phyloP scores from a whole-genome alignment of 1,140 invertebrate species.

The Drosophila sturtevanti region DNA sequence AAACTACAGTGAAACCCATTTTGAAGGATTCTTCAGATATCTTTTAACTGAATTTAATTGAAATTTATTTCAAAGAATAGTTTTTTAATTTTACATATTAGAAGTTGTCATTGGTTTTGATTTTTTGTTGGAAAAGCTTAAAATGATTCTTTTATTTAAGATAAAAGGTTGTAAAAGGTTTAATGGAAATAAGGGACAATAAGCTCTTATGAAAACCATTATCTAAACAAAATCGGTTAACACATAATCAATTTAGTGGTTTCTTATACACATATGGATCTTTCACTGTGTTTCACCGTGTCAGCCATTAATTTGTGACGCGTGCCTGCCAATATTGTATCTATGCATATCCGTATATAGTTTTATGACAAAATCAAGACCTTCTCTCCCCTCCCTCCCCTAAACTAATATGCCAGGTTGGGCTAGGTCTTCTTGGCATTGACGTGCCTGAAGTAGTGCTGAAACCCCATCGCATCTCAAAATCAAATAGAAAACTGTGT shows the following conservation, averaged over 20 bases:
- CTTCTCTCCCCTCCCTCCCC: no score
- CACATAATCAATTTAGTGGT: slow-evolving; percentile 1
- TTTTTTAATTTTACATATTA: no score
- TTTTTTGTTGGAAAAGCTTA: no score
- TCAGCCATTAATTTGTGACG: slow-evolving; percentile 45
- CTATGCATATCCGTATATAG: slow-evolving; percentile 29
- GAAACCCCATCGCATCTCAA: slow-evolving; percentile 34
- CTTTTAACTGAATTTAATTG: no score
- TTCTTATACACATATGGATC: slow-evolving; percentile 10
- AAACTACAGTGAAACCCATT: background rate
- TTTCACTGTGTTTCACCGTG: slow-evolving; percentile 28
- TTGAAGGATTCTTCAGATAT: background rate
- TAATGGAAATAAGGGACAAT: background rate
- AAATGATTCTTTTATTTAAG: no score
- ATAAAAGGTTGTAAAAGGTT: no score
- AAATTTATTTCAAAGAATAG: no score
- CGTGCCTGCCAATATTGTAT: slow-evolving; percentile 58
- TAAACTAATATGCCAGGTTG: slow-evolving; percentile 46
- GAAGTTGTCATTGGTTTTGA: no score
- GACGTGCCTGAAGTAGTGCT: slow-evolving; percentile 31
- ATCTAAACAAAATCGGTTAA: background rate
- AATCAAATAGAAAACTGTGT: slow-evolving; percentile 62
- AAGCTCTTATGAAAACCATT: background rate
- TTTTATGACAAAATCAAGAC: slow-evolving; percentile 39
- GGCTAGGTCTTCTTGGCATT: slow-evolving; percentile 48